Evolutionary conservation across 2,797 vertebrate species (phyloP).

Genomic region (Okamejei kenojei): DNA sequence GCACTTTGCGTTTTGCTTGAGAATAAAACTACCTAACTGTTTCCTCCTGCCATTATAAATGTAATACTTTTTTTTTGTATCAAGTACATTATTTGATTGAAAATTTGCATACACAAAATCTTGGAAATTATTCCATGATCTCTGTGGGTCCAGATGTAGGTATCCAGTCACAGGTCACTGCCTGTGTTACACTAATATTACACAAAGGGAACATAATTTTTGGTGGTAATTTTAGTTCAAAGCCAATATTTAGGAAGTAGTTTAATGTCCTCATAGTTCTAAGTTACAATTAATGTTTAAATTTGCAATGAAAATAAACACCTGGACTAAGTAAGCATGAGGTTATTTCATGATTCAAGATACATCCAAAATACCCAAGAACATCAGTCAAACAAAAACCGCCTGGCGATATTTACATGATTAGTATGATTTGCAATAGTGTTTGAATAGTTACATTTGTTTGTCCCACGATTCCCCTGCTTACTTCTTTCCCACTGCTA

Average conservation of each 20-base stretch:
- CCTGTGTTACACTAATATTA: background rate
- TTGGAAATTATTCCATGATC: background rate
- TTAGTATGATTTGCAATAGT: background rate
- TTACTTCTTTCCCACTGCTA: background rate
- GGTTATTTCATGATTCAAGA: background rate
- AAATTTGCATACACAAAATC: background rate
- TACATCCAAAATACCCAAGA: background rate
- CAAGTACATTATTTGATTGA: background rate
- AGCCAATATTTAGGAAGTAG: background rate
- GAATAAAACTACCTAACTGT: too few species aligned
- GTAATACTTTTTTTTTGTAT: background rate
- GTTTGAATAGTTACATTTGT: background rate
- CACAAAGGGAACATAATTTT: background rate
- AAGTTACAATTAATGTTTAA: background rate
- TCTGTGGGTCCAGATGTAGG: background rate
- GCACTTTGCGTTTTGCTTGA: too few species aligned
- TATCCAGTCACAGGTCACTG: background rate
- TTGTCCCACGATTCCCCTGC: background rate
- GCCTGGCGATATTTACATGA: background rate
- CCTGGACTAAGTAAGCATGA: background rate
- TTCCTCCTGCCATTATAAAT: too few species aligned
- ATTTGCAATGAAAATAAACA: background rate
- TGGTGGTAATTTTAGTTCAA: background rate
- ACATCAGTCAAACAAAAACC: background rate
- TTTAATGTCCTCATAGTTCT: background rate